These are phyloP conservation scores for Muntiacus muntjak DNA, from an alignment of 2,113 vertebrate species.

Conservation along the genomic window DNA sequence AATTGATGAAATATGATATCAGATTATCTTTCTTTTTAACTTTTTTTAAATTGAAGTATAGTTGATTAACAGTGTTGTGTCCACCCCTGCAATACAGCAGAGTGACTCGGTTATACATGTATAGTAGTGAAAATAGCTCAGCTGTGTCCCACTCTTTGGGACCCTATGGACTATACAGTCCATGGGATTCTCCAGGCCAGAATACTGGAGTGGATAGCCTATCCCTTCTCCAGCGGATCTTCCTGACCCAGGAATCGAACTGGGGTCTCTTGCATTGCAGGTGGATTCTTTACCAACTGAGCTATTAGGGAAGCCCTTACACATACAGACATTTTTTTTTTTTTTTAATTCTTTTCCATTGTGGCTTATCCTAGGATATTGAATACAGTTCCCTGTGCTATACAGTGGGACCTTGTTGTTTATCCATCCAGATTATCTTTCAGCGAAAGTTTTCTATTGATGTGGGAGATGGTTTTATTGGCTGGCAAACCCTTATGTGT, in stretches of 20 bases:
- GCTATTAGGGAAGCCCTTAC: not conserved
- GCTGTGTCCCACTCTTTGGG: not conserved
- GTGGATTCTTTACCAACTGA: not conserved
- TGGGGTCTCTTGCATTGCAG: not conserved
- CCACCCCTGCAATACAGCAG: not conserved
- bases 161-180: not conserved
- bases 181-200: not conserved
- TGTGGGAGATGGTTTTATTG: not conserved
- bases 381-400: not conserved
- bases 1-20: not conserved
- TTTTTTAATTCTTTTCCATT: not conserved
- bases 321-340: not conserved
- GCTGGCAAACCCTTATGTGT: not conserved
- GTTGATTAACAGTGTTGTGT: not conserved
- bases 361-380: not conserved
- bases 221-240: not conserved
- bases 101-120: not conserved
- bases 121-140: not conserved
- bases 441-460: not conserved
- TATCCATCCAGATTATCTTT: not conserved
- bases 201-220: not conserved
- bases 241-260: not conserved
- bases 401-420: not conserved
- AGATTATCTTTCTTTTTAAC: not conserved
- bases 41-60: not conserved